Conservation (phyloP, 2,797 vertebrate genomes). For the Enteromius viviparus region DNA sequence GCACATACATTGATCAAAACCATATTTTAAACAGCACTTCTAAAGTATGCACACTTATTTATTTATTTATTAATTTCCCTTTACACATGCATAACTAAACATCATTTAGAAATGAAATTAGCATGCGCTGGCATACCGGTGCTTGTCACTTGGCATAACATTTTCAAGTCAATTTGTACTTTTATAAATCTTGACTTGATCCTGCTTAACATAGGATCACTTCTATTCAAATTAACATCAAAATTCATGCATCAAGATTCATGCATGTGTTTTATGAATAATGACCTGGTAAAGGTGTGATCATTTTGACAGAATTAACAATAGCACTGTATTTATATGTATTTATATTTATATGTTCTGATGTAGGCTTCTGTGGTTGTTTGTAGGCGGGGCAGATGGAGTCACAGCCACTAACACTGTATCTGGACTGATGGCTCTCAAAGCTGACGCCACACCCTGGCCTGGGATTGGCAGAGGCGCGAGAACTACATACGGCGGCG, state of each 20-base stretch:
- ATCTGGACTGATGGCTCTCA: constrained; percentile 84
- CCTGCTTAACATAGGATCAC: neutral
- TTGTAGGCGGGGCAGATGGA: constrained; percentile 82
- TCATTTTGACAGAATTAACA: neutral
- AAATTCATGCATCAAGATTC: too few species aligned
- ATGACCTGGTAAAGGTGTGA: neutral
- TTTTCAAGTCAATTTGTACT: neutral
- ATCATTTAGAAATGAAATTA: neutral
- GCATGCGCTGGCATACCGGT: neutral
- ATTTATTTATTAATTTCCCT: neutral
- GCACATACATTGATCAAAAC: neutral
- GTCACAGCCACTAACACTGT: constrained; percentile 87
- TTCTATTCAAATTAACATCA: neutral
- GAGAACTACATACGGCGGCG: constrained; percentile 83
- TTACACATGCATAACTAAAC: neutral
- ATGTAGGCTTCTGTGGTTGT: constrained; percentile 17
- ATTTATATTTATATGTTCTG: neutral
- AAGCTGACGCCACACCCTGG: constrained; percentile 81
- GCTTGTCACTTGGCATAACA: neutral
- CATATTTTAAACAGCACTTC: neutral
- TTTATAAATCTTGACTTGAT: constrained; percentile 11
- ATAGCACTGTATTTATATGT: neutral
- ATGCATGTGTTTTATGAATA: neutral
- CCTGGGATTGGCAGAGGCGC: constrained; percentile 75
- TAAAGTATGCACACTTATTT: neutral